Conservation (phyloP, 2,888 invertebrate genomes). For the Lithophane ornitopus region DNA sequence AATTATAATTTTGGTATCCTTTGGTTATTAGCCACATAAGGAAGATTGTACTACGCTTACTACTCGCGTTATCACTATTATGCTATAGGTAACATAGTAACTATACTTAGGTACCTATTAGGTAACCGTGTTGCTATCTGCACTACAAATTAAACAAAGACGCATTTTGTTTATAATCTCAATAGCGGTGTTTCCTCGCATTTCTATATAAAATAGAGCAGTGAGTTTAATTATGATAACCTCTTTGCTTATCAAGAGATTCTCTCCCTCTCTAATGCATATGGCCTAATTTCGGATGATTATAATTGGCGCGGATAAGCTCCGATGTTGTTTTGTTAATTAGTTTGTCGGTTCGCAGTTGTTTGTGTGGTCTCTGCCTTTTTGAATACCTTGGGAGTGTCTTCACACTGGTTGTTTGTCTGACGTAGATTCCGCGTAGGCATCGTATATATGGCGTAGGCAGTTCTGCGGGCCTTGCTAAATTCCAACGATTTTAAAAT, state of each 20-base stretch:
- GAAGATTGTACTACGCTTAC: neutral
- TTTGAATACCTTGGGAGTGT: slow-evolving; percentile 24
- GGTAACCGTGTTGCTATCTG: slow-evolving; percentile 26
- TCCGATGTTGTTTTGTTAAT: slow-evolving; percentile 42
- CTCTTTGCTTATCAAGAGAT: slow-evolving; percentile 77
- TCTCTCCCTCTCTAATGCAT: slow-evolving; percentile 84
- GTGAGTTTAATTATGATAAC: slow-evolving; percentile 80
- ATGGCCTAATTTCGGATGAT: slow-evolving; percentile 80
- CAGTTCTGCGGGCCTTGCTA: neutral
- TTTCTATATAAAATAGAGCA: slow-evolving; percentile 74
- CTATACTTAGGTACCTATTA: slow-evolving; percentile 8
- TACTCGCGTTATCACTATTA: slow-evolving; percentile 6
- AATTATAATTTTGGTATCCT: neutral
- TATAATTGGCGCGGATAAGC: slow-evolving; percentile 67
- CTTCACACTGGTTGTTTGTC: slow-evolving; percentile 6
- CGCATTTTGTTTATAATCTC: slow-evolving; percentile 39
- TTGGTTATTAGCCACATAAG: neutral
- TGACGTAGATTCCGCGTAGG: neutral
- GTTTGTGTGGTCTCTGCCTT: slow-evolving; percentile 33
- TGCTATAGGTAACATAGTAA: neutral
- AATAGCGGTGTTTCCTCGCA: slow-evolving; percentile 61
- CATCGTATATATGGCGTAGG: neutral
- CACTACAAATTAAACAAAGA: slow-evolving; percentile 42
- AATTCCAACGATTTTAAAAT: neutral
- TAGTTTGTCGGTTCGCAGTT: slow-evolving; percentile 18